Base-by-base conservation (phyloP, 2,113 vertebrate genomes). In the Esox niger region DNA sequence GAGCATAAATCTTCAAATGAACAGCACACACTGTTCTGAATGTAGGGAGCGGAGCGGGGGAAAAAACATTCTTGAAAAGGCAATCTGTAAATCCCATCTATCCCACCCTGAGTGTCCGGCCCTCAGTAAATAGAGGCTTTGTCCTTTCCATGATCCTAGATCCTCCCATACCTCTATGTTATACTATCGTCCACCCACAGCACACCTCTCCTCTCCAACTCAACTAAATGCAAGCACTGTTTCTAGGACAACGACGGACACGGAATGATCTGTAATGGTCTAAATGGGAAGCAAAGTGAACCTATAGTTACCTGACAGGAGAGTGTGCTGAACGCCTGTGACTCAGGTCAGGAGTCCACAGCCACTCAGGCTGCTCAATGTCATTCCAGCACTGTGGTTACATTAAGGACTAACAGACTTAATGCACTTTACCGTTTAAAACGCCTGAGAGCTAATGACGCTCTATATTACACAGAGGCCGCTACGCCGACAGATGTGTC, bases 261-360 rank as follows among this genome's bases (percentile, higher is more conserved):
- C 17, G 11, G 57, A 70, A 72, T 49, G 69, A 59, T 57, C 78
- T 63, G 70, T 76, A 81, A 83, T 68, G 56, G 57, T 80, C 78
- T 70, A 74, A 82, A 85, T 73, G 65, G 35, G n/a, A n/a, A 82
- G 76, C 64, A 52, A 74, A 64, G 38, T 66, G 66, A 86, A 82
- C 78, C 74, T 31, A 54, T 58, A 64, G 55, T 78, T 76, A 72
- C 74, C 68, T 76, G 74, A 84, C 71, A 81, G 74, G 70, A 20
- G 70, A 54, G 73, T 76, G 74, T 60, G 66, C 74, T 43, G 73
- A 78, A 78, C 67, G 64, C 58, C 55, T 66, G 49, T 30, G 35
- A 60, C 54, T 46, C 33, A 76, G 78, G 77, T 85, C 78, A 69
- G 74, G 76, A 2, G 72, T 78, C 76, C 38, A 60, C 61, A 62